A percentile compares a stretch with the other conserved stretches of the same genome.
Evolutionary conservation across 1,140 invertebrate species (phyloP).

Genomic region (Drosophila pallidifrons): DNA sequence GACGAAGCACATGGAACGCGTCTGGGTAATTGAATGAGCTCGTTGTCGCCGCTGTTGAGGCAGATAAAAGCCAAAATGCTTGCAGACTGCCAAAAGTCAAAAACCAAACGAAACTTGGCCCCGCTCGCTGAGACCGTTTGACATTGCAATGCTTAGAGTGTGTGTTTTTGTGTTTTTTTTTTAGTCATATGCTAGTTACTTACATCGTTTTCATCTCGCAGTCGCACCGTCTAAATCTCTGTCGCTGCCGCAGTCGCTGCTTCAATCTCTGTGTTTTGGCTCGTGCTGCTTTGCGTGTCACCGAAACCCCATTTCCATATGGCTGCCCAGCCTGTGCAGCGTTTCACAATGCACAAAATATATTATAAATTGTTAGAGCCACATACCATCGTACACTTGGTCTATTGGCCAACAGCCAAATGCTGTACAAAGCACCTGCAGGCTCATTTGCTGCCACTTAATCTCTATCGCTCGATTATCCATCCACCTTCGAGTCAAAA

Average conservation of each 20-base stretch:
- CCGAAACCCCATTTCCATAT: constrained; percentile 54
- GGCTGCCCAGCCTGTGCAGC: constrained; percentile 37
- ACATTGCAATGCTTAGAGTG: constrained; percentile 63
- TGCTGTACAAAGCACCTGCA: constrained; percentile 23
- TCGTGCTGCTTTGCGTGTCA: constrained; percentile 62
- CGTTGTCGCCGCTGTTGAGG: constrained; percentile 42
- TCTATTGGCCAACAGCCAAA: constrained; percentile 16
- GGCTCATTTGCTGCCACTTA: not conserved
- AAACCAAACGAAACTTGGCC: constrained; percentile 15
- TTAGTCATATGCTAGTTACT: constrained; percentile 13
- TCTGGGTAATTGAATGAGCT: constrained; percentile 61
- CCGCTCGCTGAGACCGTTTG: constrained; percentile 33
- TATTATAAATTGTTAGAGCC: constrained; percentile 14
- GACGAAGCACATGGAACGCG: constrained; percentile 57
- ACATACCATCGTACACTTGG: not conserved
- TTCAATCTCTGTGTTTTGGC: constrained; percentile 7
- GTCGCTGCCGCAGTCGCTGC: not conserved
- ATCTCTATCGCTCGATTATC: not conserved
- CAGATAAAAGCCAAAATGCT: constrained; percentile 39
- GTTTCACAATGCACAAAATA: constrained; percentile 43
- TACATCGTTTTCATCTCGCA: constrained; percentile 5
- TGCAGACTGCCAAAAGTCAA: constrained; percentile 23
- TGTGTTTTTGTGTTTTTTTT: constrained; percentile 19
- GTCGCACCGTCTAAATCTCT: not conserved
- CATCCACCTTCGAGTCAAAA: constrained; percentile 4